Evolutionary conservation across 1,140 invertebrate genomes (phyloP).

Genomic region (Cyphomyrmex costatus): DNA sequence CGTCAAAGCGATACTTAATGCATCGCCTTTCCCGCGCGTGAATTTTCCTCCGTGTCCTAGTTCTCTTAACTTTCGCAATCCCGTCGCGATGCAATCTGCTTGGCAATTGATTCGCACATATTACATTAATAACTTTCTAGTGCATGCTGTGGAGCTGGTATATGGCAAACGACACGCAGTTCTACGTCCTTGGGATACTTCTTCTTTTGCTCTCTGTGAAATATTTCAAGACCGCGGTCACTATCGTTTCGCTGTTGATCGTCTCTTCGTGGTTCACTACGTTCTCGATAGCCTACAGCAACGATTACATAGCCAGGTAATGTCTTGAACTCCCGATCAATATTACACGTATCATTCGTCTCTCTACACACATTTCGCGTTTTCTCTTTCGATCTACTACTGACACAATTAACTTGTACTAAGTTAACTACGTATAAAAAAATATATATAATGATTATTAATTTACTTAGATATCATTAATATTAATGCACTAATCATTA

Average conservation of each 20-base stretch:
- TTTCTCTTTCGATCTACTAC: constrained; percentile 10
- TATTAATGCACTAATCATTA: background rate
- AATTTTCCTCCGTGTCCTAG: constrained; percentile 30
- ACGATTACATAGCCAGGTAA: constrained; percentile 92
- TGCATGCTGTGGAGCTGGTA: constrained; percentile 97
- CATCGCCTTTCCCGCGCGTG: background rate
- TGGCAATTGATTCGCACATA: constrained; percentile 55
- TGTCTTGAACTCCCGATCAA: constrained; percentile 13
- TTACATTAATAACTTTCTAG: constrained; percentile 82
- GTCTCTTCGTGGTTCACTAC: constrained; percentile 92
- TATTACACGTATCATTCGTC: background rate
- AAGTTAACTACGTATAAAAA: background rate
- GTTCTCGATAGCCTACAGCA: constrained; percentile 91
- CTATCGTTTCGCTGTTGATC: constrained; percentile 87
- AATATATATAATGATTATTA: background rate
- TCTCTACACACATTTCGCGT: background rate
- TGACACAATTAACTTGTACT: background rate
- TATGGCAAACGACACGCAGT: constrained; percentile 97
- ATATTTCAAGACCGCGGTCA: constrained; percentile 86
- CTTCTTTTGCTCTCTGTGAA: constrained; percentile 92
- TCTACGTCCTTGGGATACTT: constrained; percentile 92
- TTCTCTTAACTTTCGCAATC: constrained; percentile 54
- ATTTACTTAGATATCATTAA: background rate
- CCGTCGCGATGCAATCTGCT: background rate
- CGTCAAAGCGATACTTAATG: constrained; percentile 6